Percentiles rank a stretch among this genome's conserved stretches.
These are phyloP conservation scores for Semotilus atromaculatus DNA, from an alignment of 2,797 vertebrate genomes.

Conservation along the genomic window DNA sequence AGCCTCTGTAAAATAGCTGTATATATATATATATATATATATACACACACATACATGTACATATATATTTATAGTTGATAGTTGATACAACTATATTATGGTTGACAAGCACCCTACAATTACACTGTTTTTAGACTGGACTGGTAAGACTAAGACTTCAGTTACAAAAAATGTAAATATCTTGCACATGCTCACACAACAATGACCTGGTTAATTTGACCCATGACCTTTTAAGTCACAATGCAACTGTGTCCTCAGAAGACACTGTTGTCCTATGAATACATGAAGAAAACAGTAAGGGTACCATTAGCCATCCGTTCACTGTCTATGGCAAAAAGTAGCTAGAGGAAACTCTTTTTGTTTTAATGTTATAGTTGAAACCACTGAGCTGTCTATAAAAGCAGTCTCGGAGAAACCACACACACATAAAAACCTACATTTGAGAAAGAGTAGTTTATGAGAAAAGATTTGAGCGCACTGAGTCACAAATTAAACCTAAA, in stretches of 20 bases:
- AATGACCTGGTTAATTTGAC: not conserved
- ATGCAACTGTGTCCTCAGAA: not conserved
- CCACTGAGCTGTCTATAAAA: conserved; percentile 26
- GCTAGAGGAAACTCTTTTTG: conserved; percentile 11
- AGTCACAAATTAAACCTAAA: conserved; percentile 33
- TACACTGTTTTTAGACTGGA: too few species aligned
- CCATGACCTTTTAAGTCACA: conserved; percentile 5
- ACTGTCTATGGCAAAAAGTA: not conserved
- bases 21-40: not conserved
- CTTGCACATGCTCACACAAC: not conserved
- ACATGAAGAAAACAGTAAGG: not conserved
- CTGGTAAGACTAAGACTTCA: too few species aligned
- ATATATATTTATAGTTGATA: not conserved
- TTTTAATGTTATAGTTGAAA: conserved; percentile 16
- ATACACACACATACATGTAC: not conserved
- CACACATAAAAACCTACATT: not conserved
- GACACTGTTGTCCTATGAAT: not conserved
- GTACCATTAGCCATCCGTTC: conserved; percentile 22
- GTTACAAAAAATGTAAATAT: not conserved
- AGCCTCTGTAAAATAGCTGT: too few species aligned
- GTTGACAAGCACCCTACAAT: not conserved
- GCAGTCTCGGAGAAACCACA: not conserved
- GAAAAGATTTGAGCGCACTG: conserved; percentile 15
- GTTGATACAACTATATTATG: too few species aligned
- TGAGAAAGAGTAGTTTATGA: conserved; percentile 33